Evolutionary conservation across 1,140 invertebrate species (phyloP), one percentile per base, ranked within the genome.

Genomic region (Teleopsis dalmanni): DNA sequence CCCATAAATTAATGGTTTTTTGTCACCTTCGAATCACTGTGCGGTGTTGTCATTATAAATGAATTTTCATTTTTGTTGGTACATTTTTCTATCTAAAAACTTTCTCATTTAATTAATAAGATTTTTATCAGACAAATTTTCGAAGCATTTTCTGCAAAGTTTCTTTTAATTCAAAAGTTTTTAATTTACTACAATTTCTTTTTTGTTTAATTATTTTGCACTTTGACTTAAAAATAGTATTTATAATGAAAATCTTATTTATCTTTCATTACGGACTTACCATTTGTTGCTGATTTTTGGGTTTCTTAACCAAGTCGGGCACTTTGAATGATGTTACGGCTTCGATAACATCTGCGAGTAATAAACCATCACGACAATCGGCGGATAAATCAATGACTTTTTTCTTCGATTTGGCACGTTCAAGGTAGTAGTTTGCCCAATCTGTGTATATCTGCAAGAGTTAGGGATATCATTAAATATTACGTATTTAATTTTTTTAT

Each of bases 401-500:
- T 48, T 84, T 81, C 56, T 90, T 88, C 50, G 84, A 89, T 46
- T 86, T 80, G 27, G 85, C 85, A 65, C 92, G 89, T 71, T 95
- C 91, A 76, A 97, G 72, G 71, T 97, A 97, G 65, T 96, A 91
- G 74, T 97, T 97, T 21, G 91, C 92, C 93, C 93, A 97, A 72
- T 95, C 91, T 21, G 91, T 95, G 72, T 97, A 97, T 60, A 96
- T 93, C 92, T 97, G 76, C 16, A 80, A 75, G 56, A 59, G 59
- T 10, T 11, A 23, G 38, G 23, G 22, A 40, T 16, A 37, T 7
- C 7, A 37, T 9, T 37, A 7, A 31, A 7, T 8, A 8, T 31
- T 31, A 31, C 27, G 13, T 31, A 8, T 31, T 31, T n/a, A n/a
- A n/a, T n/a, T n/a, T n/a, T n/a, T n/a, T n/a, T n/a, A n/a, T n/a